Base-by-base conservation (phyloP, 1,140 invertebrate species). In the Drosophila nannoptera region DNA sequence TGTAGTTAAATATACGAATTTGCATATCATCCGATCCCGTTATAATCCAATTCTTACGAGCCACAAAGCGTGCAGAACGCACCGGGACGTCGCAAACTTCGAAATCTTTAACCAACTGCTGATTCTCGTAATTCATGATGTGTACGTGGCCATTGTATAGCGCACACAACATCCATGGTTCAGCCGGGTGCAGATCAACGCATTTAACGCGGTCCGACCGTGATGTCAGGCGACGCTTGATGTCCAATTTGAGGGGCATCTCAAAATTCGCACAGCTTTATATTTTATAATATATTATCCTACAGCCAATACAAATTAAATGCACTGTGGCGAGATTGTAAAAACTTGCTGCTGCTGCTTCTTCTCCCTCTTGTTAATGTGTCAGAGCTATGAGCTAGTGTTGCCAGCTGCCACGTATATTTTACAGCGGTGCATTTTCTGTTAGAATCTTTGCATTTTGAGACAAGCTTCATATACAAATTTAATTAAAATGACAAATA, bases 61-160 rank as follows among this genome's bases (percentile, higher is more conserved):
- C 94, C 8, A 99, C 96, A 91, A 99, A 99, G 82, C 97, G 97
- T 0, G 97, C 97, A 4, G 97, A 94, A 82, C 99, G 91, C 0
- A 99, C 98, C 0, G 99, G 99, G 12, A 99, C 88, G 86, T 99
- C 98, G 90, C 98, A 99, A 4, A 99, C 95, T 91, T 96, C 89
- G 29, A 90, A 89, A 74, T 90, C 89, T 83, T 90, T 90, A 0
- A 90, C 89, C 73, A 90, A 77, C 78, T 90, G 89, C 90, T 99
- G 97, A 50, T 94, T 96, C 89, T 99, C 98, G 92, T 97, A 94
- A 90, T 99, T 99, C 98, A 98, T 99, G 84, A 99, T 96, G 91
- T 99, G 98, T 66, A 99, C 97, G 90, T 99, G 97, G 70, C 99
- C 99, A 91, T 97, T 99, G 91, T 99, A 99, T 4, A 99, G 91